Percentiles rank a stretch among this genome's conserved stretches.
Evolutionary conservation across 2,888 invertebrate species (phyloP).

Genomic region (Conistra vaccinii): DNA sequence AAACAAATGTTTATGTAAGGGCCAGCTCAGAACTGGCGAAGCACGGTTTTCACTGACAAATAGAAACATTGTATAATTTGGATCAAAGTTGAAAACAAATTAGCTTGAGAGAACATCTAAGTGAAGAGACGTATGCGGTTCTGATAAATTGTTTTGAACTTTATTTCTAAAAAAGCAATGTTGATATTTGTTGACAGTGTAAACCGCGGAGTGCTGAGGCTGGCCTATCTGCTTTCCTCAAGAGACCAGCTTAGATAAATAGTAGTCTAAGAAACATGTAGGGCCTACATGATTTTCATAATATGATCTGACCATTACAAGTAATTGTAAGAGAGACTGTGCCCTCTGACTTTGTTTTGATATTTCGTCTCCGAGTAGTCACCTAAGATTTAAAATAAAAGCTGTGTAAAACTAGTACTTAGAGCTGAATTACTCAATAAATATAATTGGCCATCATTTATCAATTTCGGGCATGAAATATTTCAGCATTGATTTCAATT

Average conservation of each 20-base stretch:
- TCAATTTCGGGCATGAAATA: too few species aligned
- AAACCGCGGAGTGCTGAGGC: background rate
- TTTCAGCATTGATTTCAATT: background rate
- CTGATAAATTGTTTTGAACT: background rate
- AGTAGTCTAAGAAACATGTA: too few species aligned
- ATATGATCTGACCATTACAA: too few species aligned
- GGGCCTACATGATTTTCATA: too few species aligned
- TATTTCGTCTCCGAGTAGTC: background rate
- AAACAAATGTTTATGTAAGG: constrained; percentile 48
- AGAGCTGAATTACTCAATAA: background rate
- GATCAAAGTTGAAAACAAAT: background rate
- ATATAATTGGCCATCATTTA: too few species aligned
- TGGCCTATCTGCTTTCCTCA: too few species aligned
- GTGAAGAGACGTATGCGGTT: background rate
- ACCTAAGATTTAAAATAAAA: background rate
- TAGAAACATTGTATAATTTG: background rate
- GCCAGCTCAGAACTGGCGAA: background rate
- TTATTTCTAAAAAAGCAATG: background rate
- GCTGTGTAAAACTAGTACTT: background rate
- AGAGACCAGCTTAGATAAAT: too few species aligned
- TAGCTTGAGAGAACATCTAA: background rate
- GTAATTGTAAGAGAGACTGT: too few species aligned
- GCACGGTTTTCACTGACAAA: background rate
- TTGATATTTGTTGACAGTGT: background rate
- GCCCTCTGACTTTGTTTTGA: too few species aligned